Percentiles rank a stretch among this genome's conserved stretches.
Conservation (phyloP, 2,888 invertebrate genomes). For the Mycogona germanica region DNA sequence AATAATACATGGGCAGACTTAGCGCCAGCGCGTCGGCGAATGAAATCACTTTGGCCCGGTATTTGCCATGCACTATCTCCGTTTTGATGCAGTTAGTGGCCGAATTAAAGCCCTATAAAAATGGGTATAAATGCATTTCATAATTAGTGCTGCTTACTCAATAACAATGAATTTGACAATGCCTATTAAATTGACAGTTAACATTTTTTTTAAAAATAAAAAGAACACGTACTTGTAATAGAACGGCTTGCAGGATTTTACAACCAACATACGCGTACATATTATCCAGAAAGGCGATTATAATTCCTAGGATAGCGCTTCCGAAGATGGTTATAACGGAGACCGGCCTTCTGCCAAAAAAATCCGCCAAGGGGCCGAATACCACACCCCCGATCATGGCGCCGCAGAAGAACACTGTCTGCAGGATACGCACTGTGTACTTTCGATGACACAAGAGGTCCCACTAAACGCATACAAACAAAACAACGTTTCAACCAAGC, state of each 20-base stretch:
- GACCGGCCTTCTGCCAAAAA: constrained; percentile 22
- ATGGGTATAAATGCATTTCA: too few species aligned
- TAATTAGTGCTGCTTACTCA: too few species aligned
- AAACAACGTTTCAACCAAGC: too few species aligned
- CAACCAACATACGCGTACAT: background rate
- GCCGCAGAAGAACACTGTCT: constrained; percentile 33
- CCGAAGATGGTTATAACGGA: constrained; percentile 22
- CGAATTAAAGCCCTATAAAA: constrained; percentile 4
- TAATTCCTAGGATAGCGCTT: constrained; percentile 22
- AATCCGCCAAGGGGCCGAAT: constrained; percentile 22
- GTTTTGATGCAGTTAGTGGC: constrained; percentile 9
- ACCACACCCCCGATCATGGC: constrained; percentile 23
- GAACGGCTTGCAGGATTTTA: background rate
- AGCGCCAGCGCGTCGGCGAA: constrained; percentile 1
- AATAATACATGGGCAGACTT: constrained; percentile 9
- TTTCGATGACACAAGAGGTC: constrained; percentile 34
- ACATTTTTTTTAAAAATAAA: background rate
- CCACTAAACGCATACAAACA: constrained; percentile 30
- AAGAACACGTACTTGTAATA: background rate
- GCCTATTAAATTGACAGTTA: too few species aligned
- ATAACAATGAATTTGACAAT: too few species aligned
- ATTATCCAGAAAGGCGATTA: constrained; percentile 19
- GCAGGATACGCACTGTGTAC: constrained; percentile 31
- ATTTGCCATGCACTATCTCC: constrained; percentile 6
- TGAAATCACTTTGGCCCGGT: background rate